Evolutionary conservation across 2,113 vertebrate species (phyloP).

Genomic region (Ia io): DNA sequence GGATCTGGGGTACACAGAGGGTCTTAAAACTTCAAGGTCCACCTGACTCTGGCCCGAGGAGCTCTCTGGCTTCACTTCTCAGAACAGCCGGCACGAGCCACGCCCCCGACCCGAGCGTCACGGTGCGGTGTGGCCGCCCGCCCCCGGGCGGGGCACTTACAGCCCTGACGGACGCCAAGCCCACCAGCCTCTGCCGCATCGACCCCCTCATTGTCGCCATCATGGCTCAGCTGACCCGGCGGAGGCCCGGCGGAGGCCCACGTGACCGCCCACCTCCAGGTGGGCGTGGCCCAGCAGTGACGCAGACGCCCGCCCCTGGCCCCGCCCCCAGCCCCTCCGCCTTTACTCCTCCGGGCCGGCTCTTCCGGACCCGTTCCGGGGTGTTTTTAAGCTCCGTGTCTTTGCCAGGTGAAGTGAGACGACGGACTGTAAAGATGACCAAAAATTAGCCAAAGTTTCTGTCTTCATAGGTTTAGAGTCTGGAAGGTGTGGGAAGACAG

Average conservation of each 20-base stretch:
- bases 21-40: not conserved
- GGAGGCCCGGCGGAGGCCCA: fast-evolving
- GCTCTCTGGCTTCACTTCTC: not conserved
- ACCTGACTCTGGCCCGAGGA: not conserved
- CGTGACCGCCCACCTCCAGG: fast-evolving
- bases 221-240: not conserved
- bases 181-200: not conserved
- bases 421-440: not conserved
- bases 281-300: fast-evolving
- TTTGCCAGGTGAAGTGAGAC: too few species aligned
- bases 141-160: not conserved
- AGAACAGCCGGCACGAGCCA: not conserved
- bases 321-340: fast-evolving
- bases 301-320: not conserved
- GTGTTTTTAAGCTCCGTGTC: fast-evolving
- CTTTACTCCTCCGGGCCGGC: fast-evolving
- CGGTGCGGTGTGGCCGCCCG: not conserved
- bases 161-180: slow-evolving; percentile 30
- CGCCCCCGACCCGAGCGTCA: not conserved
- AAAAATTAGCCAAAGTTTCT: not conserved
- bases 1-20: not conserved
- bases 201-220: not conserved
- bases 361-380: fast-evolving
- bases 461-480: not conserved
- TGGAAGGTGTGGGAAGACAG: not conserved